Base-by-base conservation (phyloP, 2,888 invertebrate genomes). In the Macaria notata region DNA sequence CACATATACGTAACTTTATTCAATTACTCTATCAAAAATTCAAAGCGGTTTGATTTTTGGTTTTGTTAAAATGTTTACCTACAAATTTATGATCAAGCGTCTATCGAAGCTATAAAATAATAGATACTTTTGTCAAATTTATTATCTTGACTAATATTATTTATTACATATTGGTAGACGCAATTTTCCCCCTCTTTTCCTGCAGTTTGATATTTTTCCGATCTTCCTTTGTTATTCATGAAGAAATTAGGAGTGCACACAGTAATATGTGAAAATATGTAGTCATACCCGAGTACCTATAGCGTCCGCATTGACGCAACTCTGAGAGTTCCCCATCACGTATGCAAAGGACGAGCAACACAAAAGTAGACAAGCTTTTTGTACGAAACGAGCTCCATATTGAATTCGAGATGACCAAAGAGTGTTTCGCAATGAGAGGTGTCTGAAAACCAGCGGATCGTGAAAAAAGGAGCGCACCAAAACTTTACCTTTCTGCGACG, bases 401-500 rank as follows among this genome's bases (percentile, higher is more conserved):
- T 72, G 69, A 70, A 71, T 69, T 66, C 55, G 61, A 60, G 64
- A 65, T 65, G 65, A 51, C 69, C 65, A 56, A 74, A 74, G 68
- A 69, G 69, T 70, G 70, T 72, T 70, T 65, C 66, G 56, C 75
- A 78, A 78, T 76, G 73, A 73, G 73, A 79, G 77, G 73, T 78
- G 79, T 75, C 68, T 76, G 74, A 75, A 79, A 80, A 81, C 73
- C 79, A 73, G 72, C 72, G 70, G 69, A 65, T 69, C 61, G 64
- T 79, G 76, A 76, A 72, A 75, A 76, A 76, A 78, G 70, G 71
- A 70, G 56, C 62, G 62, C 59, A 59, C 66, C 68, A 67, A n/a
- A 73, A 79, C 74, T 75, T 75, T 72, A 77, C 76, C 76, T 82
- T 81, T 79, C 78, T 79, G 78, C 73, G 76, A 83, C 79, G 79